Conservation (phyloP, 2,113 vertebrate species). For the Sprattus sprattus region DNA sequence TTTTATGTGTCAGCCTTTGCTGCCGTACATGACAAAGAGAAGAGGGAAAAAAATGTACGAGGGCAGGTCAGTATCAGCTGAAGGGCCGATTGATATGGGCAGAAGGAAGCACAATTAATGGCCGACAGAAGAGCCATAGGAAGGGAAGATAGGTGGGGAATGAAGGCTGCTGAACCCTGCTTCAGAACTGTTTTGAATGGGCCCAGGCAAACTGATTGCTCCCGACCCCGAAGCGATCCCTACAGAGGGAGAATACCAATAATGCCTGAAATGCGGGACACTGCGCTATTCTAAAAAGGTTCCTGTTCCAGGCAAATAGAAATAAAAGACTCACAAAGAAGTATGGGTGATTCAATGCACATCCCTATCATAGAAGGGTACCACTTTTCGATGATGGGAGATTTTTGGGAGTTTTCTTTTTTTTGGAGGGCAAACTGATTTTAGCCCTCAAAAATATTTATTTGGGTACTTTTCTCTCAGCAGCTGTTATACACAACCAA, state of each 20-base stretch:
- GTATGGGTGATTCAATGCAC: neutral
- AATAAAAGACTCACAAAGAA: neutral
- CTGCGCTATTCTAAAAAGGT: conserved; percentile 41
- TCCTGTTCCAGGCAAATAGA: neutral
- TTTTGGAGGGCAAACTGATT: neutral
- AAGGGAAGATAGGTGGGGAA: conserved; percentile 52
- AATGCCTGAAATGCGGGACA: conserved; percentile 50
- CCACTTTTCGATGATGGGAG: too few species aligned
- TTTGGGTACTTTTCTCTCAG: neutral
- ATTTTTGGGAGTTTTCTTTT: too few species aligned
- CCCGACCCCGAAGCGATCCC: conserved; percentile 55
- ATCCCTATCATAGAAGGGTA: neutral
- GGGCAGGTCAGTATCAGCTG: neutral
- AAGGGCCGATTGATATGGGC: conserved; percentile 50
- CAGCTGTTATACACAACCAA: neutral
- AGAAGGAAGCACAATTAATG: conserved; percentile 53
- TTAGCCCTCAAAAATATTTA: too few species aligned
- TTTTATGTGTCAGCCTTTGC: neutral
- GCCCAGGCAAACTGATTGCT: conserved; percentile 57
- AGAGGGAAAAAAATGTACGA: neutral
- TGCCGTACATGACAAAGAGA: neutral
- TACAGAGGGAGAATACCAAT: conserved; percentile 64
- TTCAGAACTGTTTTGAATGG: conserved; percentile 42
- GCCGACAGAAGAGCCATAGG: neutral
- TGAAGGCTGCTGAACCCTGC: conserved; percentile 53